Evolutionary conservation across 2,797 vertebrate species (phyloP).

Genomic region (Enteromius paludinosus): DNA sequence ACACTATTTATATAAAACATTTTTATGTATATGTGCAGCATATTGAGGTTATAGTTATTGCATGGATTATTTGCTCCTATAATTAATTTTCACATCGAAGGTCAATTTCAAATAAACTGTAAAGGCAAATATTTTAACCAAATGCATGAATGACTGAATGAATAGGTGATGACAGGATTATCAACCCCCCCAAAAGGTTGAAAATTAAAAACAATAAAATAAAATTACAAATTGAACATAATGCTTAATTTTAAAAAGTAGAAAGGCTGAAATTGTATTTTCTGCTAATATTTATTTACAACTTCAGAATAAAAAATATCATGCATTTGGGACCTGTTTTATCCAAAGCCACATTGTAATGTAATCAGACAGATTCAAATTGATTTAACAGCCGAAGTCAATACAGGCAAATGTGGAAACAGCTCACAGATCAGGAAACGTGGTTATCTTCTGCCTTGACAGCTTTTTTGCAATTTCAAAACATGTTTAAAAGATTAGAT

Average conservation of each 20-base stretch:
- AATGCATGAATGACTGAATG: neutral
- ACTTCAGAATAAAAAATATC: neutral
- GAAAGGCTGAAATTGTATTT: neutral
- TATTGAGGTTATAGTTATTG: neutral
- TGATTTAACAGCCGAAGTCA: neutral
- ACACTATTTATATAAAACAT: neutral
- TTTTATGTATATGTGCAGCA: neutral
- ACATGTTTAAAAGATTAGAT: constrained; percentile 42
- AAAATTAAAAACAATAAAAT: too few species aligned
- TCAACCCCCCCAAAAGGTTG: too few species aligned
- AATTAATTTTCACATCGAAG: neutral
- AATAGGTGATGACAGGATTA: too few species aligned
- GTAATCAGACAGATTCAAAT: constrained; percentile 6
- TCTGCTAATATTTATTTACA: neutral
- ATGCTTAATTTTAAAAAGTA: neutral
- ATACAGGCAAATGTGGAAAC: neutral
- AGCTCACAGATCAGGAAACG: constrained; percentile 30
- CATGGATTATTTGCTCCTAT: neutral
- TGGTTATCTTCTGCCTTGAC: constrained; percentile 4
- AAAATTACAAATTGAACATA: neutral
- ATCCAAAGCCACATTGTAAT: neutral
- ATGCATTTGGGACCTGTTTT: neutral
- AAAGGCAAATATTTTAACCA: neutral
- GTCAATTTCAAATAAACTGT: neutral
- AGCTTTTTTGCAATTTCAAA: constrained; percentile 36